Evolutionary conservation across 2,888 invertebrate genomes (phyloP).

Genomic region (Diadegma fenestrale): DNA sequence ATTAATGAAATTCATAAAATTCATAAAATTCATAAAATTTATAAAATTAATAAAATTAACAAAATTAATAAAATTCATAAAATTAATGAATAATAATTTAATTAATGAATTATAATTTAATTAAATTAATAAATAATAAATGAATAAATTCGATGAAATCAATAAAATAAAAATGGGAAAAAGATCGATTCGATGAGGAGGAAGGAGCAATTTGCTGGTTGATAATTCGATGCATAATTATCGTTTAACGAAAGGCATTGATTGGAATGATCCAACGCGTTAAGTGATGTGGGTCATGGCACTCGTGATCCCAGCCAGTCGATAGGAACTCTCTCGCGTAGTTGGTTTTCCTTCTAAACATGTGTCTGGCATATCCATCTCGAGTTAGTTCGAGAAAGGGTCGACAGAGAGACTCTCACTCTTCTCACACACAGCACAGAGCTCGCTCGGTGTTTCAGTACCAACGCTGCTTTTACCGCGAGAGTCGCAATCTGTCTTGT

Average conservation of each 20-base stretch:
- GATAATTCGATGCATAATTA: background rate
- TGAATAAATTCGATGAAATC: too few relatives aligned
- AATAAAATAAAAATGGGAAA: too few relatives aligned
- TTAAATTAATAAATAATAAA: too few relatives aligned
- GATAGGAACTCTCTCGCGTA: background rate
- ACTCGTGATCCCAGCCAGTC: background rate
- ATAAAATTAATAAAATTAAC: too few relatives aligned
- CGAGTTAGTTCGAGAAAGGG: background rate
- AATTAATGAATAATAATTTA: too few relatives aligned
- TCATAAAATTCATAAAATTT: too few relatives aligned
- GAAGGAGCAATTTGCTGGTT: background rate
- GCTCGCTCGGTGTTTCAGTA: background rate
- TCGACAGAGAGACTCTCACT: conserved; percentile 36
- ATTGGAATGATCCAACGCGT: background rate
- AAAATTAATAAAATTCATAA: too few relatives aligned
- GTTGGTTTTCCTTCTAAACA: conserved; percentile 2
- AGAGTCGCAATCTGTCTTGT: conserved; percentile 81
- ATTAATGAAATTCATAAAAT: too few relatives aligned
- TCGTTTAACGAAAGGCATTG: background rate
- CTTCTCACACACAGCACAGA: too few relatives aligned
- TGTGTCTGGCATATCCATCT: background rate
- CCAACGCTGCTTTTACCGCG: conserved; percentile 13
- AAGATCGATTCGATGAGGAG: background rate
- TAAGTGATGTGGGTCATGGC: conserved; percentile 4
- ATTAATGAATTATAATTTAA: too few relatives aligned